phyloP scores from a whole-genome alignment of 37 sponge, comb jelly and placozoan species.

The Beroe forskalii region DNA sequence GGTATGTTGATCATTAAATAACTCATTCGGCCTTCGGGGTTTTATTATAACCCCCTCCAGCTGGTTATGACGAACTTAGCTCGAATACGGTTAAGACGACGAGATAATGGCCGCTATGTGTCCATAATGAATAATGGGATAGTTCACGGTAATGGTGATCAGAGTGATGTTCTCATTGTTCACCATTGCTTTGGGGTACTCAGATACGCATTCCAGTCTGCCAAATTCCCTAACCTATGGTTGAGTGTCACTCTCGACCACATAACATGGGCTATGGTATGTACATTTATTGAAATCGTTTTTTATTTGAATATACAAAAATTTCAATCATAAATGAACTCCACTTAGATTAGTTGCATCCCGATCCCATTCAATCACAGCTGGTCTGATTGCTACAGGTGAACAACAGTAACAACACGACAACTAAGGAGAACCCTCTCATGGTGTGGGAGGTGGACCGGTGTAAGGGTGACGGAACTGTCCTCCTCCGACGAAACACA shows the following conservation, averaged over 20 bases:
- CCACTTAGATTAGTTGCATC: no score
- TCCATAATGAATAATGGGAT: slow-evolving; percentile 52
- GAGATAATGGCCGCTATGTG: neutral
- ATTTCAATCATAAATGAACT: no score
- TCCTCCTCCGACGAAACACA: slow-evolving; percentile 34
- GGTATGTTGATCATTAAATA: no score
- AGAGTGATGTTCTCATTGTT: slow-evolving; percentile 20
- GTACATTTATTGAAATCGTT: no score
- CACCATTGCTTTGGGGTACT: slow-evolving; percentile 54
- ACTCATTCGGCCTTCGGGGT: no score
- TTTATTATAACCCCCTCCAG: no score
- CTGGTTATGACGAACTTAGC: neutral
- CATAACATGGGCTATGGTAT: slow-evolving; percentile 63
- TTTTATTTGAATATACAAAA: no score
- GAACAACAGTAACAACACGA: neutral
- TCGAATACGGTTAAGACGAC: neutral
- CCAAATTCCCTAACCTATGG: slow-evolving; percentile 29
- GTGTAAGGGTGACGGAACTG: slow-evolving; percentile 31
- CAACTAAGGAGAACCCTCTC: neutral
- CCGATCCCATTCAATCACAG: no score
- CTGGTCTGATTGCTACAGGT: no score
- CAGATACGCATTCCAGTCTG: slow-evolving; percentile 59
- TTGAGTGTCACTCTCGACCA: slow-evolving; percentile 49
- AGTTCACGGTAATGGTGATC: slow-evolving; percentile 42
- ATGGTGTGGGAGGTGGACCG: slow-evolving; percentile 64